A percentile compares a stretch with the other conserved stretches of the same genome.
These are phyloP conservation scores for Pygoscelis antarcticus DNA, from an alignment of 2,113 vertebrate species.

Conservation along the genomic window DNA sequence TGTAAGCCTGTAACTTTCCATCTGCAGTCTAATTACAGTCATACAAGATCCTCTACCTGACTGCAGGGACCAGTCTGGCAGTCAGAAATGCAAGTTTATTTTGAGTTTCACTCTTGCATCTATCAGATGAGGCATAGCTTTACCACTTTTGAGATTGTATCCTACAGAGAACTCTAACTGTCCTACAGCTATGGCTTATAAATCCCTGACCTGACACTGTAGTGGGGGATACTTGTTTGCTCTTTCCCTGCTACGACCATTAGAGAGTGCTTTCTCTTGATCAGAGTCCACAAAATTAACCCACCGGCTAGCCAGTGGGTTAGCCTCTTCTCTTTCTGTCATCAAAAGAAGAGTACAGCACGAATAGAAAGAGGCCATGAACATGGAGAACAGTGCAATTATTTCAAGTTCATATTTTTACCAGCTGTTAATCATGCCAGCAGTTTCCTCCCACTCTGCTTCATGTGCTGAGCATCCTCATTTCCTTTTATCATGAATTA, in stretches of 20 bases:
- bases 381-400: background rate
- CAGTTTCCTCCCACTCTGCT: slow-evolving; percentile 2
- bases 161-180: background rate
- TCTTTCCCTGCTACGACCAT: background rate
- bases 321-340: background rate
- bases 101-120: background rate
- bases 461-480: background rate
- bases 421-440: slow-evolving; percentile 4
- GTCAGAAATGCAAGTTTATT: background rate
- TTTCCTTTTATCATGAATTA: slow-evolving; percentile 29
- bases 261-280: background rate
- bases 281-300: background rate
- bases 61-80: background rate
- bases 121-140: background rate
- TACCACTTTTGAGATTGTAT: background rate
- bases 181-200: background rate
- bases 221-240: background rate
- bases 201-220: background rate
- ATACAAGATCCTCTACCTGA: background rate
- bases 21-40: background rate
- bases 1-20: background rate
- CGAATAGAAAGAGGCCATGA: background rate
- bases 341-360: background rate
- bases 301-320: background rate
- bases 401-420: background rate